Conservation (phyloP, 2,797 vertebrate genomes). For the Orestias chungarensis region DNA sequence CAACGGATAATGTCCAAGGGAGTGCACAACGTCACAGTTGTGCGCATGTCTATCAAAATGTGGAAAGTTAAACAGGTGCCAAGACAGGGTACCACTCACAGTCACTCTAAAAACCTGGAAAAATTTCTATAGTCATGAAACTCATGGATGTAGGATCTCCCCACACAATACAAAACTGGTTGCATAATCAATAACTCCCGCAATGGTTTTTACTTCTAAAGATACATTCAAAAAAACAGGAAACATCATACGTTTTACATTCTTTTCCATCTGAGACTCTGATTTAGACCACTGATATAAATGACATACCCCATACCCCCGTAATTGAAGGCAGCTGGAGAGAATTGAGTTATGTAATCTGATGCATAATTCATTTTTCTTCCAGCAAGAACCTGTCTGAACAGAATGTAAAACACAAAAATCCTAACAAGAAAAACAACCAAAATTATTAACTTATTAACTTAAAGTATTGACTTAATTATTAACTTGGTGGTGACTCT, state of each 20-base stretch:
- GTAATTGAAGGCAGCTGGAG: constrained; percentile 60
- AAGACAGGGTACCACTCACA: background rate
- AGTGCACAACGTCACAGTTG: background rate
- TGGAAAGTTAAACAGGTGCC: background rate
- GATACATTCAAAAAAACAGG: constrained; percentile 6
- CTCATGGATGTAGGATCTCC: background rate
- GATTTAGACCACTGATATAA: constrained; percentile 42
- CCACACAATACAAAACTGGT: background rate
- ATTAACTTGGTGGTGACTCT: background rate
- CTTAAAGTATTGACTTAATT: no score
- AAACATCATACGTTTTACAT: constrained; percentile 16
- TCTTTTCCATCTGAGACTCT: constrained; percentile 26
- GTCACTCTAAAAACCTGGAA: background rate
- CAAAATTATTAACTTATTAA: background rate
- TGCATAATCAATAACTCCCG: background rate
- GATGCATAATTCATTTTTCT: constrained; percentile 50
- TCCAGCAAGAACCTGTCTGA: constrained; percentile 8
- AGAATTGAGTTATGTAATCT: constrained; percentile 50
- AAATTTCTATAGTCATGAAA: background rate
- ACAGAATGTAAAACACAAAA: background rate
- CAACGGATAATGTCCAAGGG: background rate
- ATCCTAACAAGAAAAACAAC: background rate
- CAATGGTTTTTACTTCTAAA: constrained; percentile 10
- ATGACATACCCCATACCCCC: constrained; percentile 37
- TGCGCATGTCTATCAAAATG: background rate